Percentiles rank a stretch among this genome's conserved stretches.
These are phyloP conservation scores for Petrolisthes cinctipes DNA, from an alignment of 2,888 invertebrate species.

Conservation along the genomic window DNA sequence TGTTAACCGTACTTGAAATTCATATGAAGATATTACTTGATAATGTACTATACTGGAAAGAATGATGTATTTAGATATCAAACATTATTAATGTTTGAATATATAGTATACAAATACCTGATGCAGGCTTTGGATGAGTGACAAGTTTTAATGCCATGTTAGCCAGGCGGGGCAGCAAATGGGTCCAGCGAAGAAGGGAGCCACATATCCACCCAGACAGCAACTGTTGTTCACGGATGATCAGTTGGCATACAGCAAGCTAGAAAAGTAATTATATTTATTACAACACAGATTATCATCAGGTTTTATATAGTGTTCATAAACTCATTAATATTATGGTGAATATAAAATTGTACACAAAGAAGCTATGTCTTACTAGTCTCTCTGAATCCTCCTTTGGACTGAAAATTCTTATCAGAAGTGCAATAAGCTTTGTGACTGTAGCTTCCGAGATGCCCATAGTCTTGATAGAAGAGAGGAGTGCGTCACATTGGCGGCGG, in stretches of 20 bases:
- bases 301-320: background rate
- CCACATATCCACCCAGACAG: conserved; percentile 53
- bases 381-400: conserved; percentile 56
- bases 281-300: background rate
- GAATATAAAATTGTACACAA: background rate
- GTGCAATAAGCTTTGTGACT: conserved; percentile 41
- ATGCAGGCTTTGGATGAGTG: conserved; percentile 9
- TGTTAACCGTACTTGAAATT: no score
- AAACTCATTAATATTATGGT: background rate
- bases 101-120: no score
- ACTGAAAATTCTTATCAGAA: conserved; percentile 57
- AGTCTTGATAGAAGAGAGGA: conserved; percentile 17
- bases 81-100: no score
- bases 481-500: conserved; percentile 43
- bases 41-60: no score
- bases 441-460: conserved; percentile 50
- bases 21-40: no score
- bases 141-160: conserved; percentile 49
- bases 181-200: conserved; percentile 54
- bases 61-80: no score
- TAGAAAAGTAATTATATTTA: background rate
- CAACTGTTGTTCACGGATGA: conserved; percentile 46
- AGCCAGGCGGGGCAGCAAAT: conserved; percentile 51
- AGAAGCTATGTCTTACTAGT: conserved; percentile 43
- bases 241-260: conserved; percentile 54